Conservation (phyloP, 1,140 invertebrate genomes). For the Samia ricini region DNA sequence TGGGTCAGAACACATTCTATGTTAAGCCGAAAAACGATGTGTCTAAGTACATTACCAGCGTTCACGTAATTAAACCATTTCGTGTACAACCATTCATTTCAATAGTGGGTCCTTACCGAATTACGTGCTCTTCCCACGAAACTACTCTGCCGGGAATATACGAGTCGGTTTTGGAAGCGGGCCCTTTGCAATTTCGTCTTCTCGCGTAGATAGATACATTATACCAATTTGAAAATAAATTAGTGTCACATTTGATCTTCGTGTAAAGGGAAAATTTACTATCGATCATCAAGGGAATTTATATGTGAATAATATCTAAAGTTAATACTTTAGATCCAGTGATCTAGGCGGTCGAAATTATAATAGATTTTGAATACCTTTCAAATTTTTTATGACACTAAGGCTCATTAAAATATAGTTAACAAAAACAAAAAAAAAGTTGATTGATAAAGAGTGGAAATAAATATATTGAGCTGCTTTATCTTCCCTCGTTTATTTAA, state of each 20-base stretch:
- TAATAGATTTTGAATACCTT: too few species aligned
- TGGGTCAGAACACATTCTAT: neutral
- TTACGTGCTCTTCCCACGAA: constrained; percentile 2
- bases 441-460: too few species aligned
- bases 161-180: neutral
- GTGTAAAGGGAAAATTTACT: neutral
- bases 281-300: neutral
- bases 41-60: neutral
- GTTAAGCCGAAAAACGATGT: neutral
- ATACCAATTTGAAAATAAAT: neutral
- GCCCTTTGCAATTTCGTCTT: neutral
- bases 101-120: constrained; percentile 6
- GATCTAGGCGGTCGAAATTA: too few species aligned
- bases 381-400: too few species aligned
- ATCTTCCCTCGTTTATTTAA: too few species aligned
- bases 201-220: neutral
- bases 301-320: neutral
- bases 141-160: neutral
- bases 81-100: constrained; percentile 7
- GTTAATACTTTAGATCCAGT: too few species aligned
- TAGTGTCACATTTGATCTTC: neutral
- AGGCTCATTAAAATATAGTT: too few species aligned
- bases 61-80: constrained; percentile 3
- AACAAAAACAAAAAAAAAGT: too few species aligned
- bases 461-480: too few species aligned